phyloP scores from a whole-genome alignment of 2,888 invertebrate genomes.

The Brenthis hecate region DNA sequence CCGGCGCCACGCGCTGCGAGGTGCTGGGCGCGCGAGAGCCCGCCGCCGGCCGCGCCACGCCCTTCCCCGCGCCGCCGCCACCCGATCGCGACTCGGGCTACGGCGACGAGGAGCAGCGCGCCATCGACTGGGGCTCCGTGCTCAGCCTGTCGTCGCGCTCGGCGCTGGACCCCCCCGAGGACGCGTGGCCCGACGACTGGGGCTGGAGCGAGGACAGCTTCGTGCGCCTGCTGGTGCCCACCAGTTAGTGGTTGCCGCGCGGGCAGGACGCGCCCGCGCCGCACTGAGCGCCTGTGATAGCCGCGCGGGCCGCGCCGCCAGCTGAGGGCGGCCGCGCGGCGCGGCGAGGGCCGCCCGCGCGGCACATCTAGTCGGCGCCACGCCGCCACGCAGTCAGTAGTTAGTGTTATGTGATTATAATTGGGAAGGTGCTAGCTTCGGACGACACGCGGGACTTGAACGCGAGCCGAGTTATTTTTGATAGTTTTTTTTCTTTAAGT shows the following conservation, averaged over 20 bases:
- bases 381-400: slow-evolving; percentile 74
- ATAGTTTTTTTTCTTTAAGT: slow-evolving; percentile 82
- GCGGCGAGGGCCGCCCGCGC: slow-evolving; percentile 50
- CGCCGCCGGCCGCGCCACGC: slow-evolving; percentile 85
- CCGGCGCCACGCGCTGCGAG: slow-evolving; percentile 83
- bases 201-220: slow-evolving; percentile 86
- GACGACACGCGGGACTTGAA: slow-evolving; percentile 79
- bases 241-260: slow-evolving; percentile 83
- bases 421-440: slow-evolving; percentile 82
- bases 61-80: slow-evolving; percentile 82
- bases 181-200: slow-evolving; percentile 86
- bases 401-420: slow-evolving; percentile 80
- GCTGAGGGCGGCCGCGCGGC: slow-evolving; percentile 55
- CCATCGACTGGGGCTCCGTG: slow-evolving; percentile 96
- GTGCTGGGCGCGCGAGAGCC: slow-evolving; percentile 77
- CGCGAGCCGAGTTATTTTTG: slow-evolving; percentile 82
- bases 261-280: slow-evolving; percentile 77
- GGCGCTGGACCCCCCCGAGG: slow-evolving; percentile 91
- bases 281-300: slow-evolving; percentile 75
- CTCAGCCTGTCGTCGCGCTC: slow-evolving; percentile 93
- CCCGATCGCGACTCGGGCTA: slow-evolving; percentile 89
- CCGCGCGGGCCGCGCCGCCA: slow-evolving; percentile 61
- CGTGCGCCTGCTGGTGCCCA: slow-evolving; percentile 87
- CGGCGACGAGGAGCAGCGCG: slow-evolving; percentile 89
- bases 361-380: slow-evolving; percentile 63